Conservation (phyloP, 2,797 vertebrate genomes). For the Pitangus sulphuratus region DNA sequence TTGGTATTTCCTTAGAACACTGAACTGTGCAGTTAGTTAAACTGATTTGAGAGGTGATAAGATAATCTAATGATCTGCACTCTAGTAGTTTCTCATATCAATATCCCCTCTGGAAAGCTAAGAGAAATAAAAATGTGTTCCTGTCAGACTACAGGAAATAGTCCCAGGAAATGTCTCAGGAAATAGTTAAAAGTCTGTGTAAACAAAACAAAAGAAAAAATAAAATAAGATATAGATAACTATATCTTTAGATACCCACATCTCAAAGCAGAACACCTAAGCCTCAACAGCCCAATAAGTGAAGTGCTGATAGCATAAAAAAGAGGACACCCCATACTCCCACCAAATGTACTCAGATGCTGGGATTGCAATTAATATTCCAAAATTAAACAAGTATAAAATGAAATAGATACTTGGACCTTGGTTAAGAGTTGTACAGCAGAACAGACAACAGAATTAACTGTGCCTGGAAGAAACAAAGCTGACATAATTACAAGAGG, state of each 20-base stretch:
- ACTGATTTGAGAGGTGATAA: background rate
- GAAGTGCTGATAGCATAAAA: background rate
- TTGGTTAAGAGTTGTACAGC: slow-evolving; percentile 15
- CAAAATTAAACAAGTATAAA: background rate
- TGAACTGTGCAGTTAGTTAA: background rate
- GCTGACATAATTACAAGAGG: slow-evolving; percentile 58
- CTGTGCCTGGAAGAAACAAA: slow-evolving; percentile 37
- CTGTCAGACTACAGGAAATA: background rate
- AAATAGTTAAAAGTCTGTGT: background rate
- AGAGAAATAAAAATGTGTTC: background rate
- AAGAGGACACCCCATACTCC: background rate
- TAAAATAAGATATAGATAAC: background rate
- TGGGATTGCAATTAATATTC: background rate
- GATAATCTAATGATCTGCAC: background rate
- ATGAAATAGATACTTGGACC: background rate
- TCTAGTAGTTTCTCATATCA: background rate
- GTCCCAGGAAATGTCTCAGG: background rate
- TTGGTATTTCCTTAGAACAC: background rate
- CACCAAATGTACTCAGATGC: background rate
- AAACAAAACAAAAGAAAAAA: background rate
- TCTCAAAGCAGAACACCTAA: background rate
- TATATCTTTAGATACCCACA: background rate
- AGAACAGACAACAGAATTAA: slow-evolving; percentile 39
- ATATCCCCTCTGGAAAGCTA: background rate
- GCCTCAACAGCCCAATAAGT: background rate